Conservation (phyloP, 2,113 vertebrate species). For the Epinephelus moara region DNA sequence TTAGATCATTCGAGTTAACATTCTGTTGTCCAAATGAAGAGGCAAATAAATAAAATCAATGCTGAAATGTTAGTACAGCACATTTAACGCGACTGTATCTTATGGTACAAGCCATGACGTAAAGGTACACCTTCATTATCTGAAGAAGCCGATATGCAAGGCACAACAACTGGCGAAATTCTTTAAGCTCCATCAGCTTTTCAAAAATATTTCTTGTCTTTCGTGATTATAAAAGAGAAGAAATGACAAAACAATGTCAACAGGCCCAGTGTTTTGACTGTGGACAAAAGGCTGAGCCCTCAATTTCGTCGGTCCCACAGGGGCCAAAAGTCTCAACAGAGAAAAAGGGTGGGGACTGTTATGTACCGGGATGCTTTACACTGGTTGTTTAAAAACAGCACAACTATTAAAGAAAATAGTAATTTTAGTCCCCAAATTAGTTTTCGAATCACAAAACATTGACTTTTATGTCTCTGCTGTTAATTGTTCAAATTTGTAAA, state of each 20-base stretch:
- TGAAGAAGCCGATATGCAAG: slow-evolving; percentile 69
- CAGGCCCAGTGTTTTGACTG: slow-evolving; percentile 27
- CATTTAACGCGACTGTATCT: slow-evolving; percentile 28
- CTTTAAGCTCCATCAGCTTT: slow-evolving; percentile 44
- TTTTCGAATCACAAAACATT: neutral
- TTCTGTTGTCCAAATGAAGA: slow-evolving; percentile 58
- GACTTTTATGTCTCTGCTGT: neutral
- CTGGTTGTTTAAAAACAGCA: neutral
- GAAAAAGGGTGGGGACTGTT: neutral
- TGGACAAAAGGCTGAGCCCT: slow-evolving; percentile 23
- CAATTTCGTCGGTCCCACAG: slow-evolving; percentile 12
- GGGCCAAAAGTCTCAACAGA: slow-evolving; percentile 18
- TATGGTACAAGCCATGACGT: slow-evolving; percentile 49
- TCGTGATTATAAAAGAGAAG: slow-evolving; percentile 30
- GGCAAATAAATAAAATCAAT: slow-evolving; percentile 70
- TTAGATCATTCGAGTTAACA: slow-evolving; percentile 47
- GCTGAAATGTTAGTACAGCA: slow-evolving; percentile 35
- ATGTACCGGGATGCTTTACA: neutral
- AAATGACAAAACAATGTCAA: slow-evolving; percentile 25
- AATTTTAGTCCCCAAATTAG: neutral
- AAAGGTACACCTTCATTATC: slow-evolving; percentile 51
- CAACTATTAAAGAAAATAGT: neutral
- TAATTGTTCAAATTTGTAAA: neutral
- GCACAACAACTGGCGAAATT: slow-evolving; percentile 65
- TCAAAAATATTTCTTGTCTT: slow-evolving; percentile 39